phyloP scores from a whole-genome alignment of 2,797 vertebrate genomes.

The Parauchenoglanis ngamensis region DNA sequence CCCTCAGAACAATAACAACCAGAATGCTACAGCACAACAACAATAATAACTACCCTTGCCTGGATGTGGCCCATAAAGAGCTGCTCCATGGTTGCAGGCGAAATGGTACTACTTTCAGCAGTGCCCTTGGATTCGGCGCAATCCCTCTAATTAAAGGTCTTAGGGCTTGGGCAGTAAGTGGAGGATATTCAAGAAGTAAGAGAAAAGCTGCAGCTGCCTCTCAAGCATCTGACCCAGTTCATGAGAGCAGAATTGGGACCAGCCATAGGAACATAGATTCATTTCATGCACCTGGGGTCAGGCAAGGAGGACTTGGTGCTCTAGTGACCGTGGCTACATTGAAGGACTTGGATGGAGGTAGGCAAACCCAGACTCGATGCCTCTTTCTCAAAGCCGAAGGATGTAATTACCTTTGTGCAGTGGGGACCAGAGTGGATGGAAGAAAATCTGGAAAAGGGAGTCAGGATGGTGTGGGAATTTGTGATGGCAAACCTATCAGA shows the following conservation, averaged over 20 bases:
- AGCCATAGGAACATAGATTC: conserved; percentile 39
- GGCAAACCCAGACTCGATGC: conserved; percentile 78
- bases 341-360: conserved; percentile 74
- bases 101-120: conserved; percentile 67
- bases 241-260: conserved; percentile 36
- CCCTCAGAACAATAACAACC: conserved; percentile 35
- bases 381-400: conserved; percentile 76
- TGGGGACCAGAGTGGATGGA: conserved; percentile 59
- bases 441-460: conserved; percentile 45
- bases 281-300: conserved; percentile 37
- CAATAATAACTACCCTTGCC: conserved; percentile 81
- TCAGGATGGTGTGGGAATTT: conserved; percentile 44
- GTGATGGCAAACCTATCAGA: conserved; percentile 67
- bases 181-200: conserved; percentile 69
- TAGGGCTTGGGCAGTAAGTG: conserved; percentile 73
- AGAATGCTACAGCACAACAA: conserved; percentile 82
- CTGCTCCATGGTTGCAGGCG: conserved; percentile 70
- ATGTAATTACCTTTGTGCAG: conserved; percentile 72
- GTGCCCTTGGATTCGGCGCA: conserved; percentile 72
- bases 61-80: conserved; percentile 66
- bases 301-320: conserved; percentile 71
- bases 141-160: conserved; percentile 75
- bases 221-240: conserved; percentile 57
- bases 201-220: conserved; percentile 59
- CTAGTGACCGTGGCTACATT: conserved; percentile 77